A percentile compares a stretch with the other conserved stretches of the same genome.
Conservation (phyloP, 2,797 vertebrate species). For the Agapornis canus region DNA sequence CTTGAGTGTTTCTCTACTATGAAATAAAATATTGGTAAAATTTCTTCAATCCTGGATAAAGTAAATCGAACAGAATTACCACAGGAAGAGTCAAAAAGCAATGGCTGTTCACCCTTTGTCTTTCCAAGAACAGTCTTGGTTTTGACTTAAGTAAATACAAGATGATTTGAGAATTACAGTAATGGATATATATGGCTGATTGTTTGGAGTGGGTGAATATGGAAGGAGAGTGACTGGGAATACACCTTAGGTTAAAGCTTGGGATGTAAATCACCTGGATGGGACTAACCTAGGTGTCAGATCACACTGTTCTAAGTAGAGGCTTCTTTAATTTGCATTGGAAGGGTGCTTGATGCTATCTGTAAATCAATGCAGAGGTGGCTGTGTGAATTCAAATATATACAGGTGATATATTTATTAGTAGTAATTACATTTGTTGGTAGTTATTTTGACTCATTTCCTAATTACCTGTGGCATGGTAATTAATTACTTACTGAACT, state of each 20-base stretch:
- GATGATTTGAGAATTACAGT: not conserved
- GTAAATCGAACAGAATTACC: not conserved
- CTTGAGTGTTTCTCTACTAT: not conserved
- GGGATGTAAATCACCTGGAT: not conserved
- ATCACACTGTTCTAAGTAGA: not conserved
- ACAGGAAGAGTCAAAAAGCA: not conserved
- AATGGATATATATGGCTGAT: not conserved
- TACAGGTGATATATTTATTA: not conserved
- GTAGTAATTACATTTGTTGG: not conserved
- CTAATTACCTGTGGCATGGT: not conserved
- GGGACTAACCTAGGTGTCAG: not conserved
- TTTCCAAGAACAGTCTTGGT: not conserved
- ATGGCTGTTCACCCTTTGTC: not conserved
- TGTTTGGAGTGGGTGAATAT: not conserved
- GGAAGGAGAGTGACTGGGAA: not conserved
- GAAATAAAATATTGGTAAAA: not conserved
- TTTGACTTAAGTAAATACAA: not conserved
- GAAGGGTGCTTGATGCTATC: not conserved
- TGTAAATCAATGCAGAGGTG: not conserved
- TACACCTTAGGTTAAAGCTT: not conserved
- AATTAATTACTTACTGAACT: not conserved
- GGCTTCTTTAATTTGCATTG: not conserved
- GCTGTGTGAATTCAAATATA: not conserved
- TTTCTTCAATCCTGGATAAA: not conserved
- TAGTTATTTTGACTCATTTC: conserved; percentile 15